phyloP scores from a whole-genome alignment of 2,797 vertebrate species.

The Cirrhinus mrigala region DNA sequence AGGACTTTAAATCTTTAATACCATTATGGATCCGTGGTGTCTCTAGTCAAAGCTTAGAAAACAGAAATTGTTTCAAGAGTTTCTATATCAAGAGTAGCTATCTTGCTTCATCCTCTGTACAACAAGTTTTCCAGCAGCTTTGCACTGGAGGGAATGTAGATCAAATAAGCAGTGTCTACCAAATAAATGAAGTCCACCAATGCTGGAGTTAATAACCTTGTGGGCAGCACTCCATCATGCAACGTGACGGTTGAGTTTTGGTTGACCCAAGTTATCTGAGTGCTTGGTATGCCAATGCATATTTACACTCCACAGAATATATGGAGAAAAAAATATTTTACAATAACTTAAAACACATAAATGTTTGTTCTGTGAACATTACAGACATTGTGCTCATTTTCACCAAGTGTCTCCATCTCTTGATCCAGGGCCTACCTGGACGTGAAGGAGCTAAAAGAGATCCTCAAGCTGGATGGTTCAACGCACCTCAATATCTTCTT shows the following conservation, averaged over 20 bases:
- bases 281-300: background rate
- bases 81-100: background rate
- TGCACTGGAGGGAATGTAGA: background rate
- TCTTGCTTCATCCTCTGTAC: too few relatives aligned
- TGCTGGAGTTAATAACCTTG: conserved; percentile 52
- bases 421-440: conserved; percentile 93
- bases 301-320: background rate
- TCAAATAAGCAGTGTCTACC: conserved; percentile 69
- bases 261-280: conserved; percentile 52
- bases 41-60: background rate
- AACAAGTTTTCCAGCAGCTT: background rate
- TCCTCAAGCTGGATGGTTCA: conserved; percentile 91
- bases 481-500: conserved; percentile 99
- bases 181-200: conserved; percentile 64
- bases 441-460: conserved; percentile 96
- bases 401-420: conserved; percentile 25
- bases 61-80: background rate
- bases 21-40: background rate
- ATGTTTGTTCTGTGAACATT: background rate
- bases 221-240: background rate
- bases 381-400: background rate
- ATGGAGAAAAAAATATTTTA: background rate
- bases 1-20: background rate
- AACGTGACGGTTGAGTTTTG: background rate
- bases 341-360: background rate